Base-by-base conservation (phyloP, 2,113 vertebrate genomes). In the Ochotona princeps region DNA sequence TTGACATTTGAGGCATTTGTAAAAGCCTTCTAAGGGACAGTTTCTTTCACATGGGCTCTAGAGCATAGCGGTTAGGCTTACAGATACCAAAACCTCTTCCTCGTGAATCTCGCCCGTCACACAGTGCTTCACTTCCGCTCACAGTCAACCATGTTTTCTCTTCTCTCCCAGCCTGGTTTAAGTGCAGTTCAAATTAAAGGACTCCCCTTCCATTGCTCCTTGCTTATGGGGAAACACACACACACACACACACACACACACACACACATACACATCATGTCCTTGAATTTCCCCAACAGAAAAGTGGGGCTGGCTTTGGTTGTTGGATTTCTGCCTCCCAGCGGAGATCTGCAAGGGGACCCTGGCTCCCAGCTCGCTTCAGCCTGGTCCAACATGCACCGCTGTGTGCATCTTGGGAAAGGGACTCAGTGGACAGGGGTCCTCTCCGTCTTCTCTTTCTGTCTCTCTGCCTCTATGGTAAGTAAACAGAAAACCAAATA, bases 1-100 rank as follows among this genome's bases (percentile, higher is more conserved):
- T 28, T 67, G 83, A 63, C 38, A 35, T 63, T 79, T 61, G 57
- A 87, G 67, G 51, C 12, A 35, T 57, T 78, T 66, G 23, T 65
- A 74, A 87, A 84, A 92, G 32, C 69, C 12, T 90, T 78, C 74
- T 32, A 67, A 83, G 54, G 81, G 83, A 95, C 51, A 61, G 30
- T 65, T 73, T 54, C 69, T 69, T 32, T 61, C 83, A 47, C 72
- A 79, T 94, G 61, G 54, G 23, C 51, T 73, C 44, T 60, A 54
- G 3, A 74, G 32, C 17, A 54, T 47, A 73, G 17, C 73, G 79
- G 92, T 21, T 54, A 25, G 47, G 78, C 49, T 79, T 78, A 60
- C 0, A 74, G 32, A 38, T 47, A 82, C 30, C 30, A 38, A 78
- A 86, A 30, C 35, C 44, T 63, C 76, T 87, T 87, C 66, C 6